Evolutionary conservation across 2,113 vertebrate species (phyloP), one percentile per base, ranked within the genome.

Genomic region (Mesembrinibis cayennensis): DNA sequence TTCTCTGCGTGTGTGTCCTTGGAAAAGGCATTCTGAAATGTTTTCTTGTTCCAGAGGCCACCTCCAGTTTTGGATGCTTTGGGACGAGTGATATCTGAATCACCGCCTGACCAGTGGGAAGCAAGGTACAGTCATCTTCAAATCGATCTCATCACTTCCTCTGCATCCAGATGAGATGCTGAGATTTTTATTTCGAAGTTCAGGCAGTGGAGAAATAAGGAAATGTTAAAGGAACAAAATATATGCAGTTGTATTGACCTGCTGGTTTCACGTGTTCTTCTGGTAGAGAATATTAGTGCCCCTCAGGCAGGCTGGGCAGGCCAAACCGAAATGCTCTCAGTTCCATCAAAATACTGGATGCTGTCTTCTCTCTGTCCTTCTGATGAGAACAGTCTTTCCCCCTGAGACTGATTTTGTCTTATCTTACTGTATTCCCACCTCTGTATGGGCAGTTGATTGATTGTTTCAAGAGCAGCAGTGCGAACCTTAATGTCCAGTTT

Each of bases 81-180:
- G 96, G 99, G 99, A 86, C 98, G 99, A 89, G 99, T 99, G 71
- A 99, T 99, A 95, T 99, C 99, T 59, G 99, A 99, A 97, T 98
- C 99, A 67, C 99, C 99, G 0, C 99, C 99, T 77, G 99, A 99
- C 98, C 99, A 99, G 73, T 99, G 99, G 99, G 99, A 99, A 98
- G 99, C 99, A 97, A 99, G 99, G 99, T 99, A 98, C 22, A 63
- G 58, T 47, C 30, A 70, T 58, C 30, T 69, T 63, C 77, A 50
- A 52, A 42, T 12, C 40, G 76, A 66, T 34, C 83, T 89, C 66
- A 65, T 89, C 12, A 18, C 30, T 85, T 94, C 81, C 61, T 36
- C 29, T 73, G 56, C 45, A 30, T 66, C n/a, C 34, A 59, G 26
- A 70, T 81, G 15, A 85, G 45, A 22, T 34, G 26, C 8, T 86